Percentiles rank a stretch among this genome's conserved stretches.
These are phyloP conservation scores for Momotus momota DNA, from an alignment of 2,797 vertebrate genomes.

Conservation along the genomic window DNA sequence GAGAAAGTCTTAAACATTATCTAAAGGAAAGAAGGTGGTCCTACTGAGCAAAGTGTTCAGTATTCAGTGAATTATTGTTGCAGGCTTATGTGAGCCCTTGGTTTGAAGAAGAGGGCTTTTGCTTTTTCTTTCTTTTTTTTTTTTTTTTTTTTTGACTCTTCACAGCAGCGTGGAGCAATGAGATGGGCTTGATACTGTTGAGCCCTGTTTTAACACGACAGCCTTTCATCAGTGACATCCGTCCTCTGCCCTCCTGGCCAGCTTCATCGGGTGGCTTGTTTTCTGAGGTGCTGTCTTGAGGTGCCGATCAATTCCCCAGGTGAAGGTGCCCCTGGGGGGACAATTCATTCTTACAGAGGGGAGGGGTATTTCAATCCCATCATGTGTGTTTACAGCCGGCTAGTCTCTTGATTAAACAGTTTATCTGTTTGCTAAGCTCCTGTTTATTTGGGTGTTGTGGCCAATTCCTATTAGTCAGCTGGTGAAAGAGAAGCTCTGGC, in stretches of 20 bases:
- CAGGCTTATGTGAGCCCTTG: not conserved
- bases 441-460: not conserved
- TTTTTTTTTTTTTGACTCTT: not conserved
- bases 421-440: not conserved
- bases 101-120: not conserved
- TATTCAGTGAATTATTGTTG: not conserved
- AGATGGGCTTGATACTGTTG: not conserved
- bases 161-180: not conserved
- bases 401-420: not conserved
- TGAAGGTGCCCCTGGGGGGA: not conserved
- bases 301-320: not conserved
- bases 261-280: fast-evolving
- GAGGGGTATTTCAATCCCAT: not conserved
- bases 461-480: not conserved
- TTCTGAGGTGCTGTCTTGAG: not conserved
- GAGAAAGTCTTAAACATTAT: not conserved
- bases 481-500: not conserved
- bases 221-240: not conserved
- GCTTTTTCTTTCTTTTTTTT: too few relatives aligned
- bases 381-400: not conserved
- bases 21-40: not conserved
- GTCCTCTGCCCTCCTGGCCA: not conserved
- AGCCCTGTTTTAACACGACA: not conserved
- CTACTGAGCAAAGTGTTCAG: not conserved
- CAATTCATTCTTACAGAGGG: not conserved